Evolutionary conservation across 2,113 vertebrate genomes (phyloP).

Genomic region (Morone saxatilis): DNA sequence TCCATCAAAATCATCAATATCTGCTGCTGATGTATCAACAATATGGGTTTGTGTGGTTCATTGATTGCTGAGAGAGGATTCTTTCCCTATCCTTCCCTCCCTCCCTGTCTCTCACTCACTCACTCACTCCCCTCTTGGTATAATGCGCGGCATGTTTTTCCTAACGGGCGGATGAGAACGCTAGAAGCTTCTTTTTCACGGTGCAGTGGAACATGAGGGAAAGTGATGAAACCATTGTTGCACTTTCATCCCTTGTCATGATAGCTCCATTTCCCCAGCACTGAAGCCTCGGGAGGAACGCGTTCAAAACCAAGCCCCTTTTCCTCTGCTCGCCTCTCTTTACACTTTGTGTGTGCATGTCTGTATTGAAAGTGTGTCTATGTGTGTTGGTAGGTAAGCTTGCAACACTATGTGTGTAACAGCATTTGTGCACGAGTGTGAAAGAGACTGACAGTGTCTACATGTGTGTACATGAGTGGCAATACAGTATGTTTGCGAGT

Average conservation of each 20-base stretch:
- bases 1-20: conserved; percentile 56
- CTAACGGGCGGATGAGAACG: conserved; percentile 57
- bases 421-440: conserved; percentile 4
- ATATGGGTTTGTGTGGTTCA: conserved; percentile 31
- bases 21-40: conserved; percentile 54
- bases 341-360: conserved; percentile 34
- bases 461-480: background rate
- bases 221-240: conserved; percentile 77
- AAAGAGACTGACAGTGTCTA: conserved; percentile 35
- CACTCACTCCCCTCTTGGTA: conserved; percentile 36
- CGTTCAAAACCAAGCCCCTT: conserved; percentile 38
- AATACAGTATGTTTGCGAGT: conserved; percentile 26
- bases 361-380: conserved; percentile 13
- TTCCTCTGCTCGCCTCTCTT: conserved; percentile 40
- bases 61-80: conserved; percentile 30
- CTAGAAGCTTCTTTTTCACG: conserved; percentile 60
- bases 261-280: conserved; percentile 67
- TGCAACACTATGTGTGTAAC: conserved; percentile 42
- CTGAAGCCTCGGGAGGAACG: conserved; percentile 65
- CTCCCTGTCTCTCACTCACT: background rate
- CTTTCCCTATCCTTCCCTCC: background rate
- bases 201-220: conserved; percentile 66
- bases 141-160: conserved; percentile 56
- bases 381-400: conserved; percentile 40
- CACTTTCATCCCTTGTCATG: conserved; percentile 75